Evolutionary conservation across 2,888 invertebrate genomes (phyloP), one percentile per base, ranked within the genome.

Genomic region (Hemithea aestivaria): DNA sequence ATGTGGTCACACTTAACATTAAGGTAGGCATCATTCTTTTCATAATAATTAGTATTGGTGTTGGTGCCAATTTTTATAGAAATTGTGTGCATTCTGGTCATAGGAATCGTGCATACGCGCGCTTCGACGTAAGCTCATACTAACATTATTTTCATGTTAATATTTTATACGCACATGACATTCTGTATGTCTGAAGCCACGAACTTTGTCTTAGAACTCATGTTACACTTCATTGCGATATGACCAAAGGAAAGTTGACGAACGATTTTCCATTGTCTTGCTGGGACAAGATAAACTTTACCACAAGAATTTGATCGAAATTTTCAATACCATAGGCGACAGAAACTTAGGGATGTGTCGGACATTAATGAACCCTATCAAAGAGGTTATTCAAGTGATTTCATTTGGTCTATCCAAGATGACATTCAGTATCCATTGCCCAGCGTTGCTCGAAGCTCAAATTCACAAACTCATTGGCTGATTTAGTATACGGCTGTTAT

Each of bases 401-500:
- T n/a, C 5, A 16, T 4, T 16, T 16, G 2, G 16, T 5, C 16
- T 16, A 16, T 16, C 16, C 24, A 20, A 29, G 24, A 33, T 70
- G 69, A 69, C 68, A 71, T 73, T 73, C 72, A 67, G 55, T 48
- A 69, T 66, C 64, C 65, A 61, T 59, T 58, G 66, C 74, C 73
- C 78, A 48, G 73, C 73, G 74, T 76, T 27, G 26, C 29, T 68
- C 60, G 61, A 65, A 69, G 83, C 82, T 84, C 83, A 83, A 85
- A 72, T 68, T 71, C 53, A 61, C 62, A 50, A 69, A 78, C 76
- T 66, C 83, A 78, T 84, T 85, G 84, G 84, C 85, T 85, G 82
- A 87, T 68, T 64, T 79, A 74, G 87, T 85, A 87, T 87, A 87
- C 87, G 87, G 82, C 87, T 85, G 84, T 80, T 66, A 80, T 82